phyloP scores from a whole-genome alignment of 2,113 vertebrate genomes.

The Dunckerocampus dactyliophorus region DNA sequence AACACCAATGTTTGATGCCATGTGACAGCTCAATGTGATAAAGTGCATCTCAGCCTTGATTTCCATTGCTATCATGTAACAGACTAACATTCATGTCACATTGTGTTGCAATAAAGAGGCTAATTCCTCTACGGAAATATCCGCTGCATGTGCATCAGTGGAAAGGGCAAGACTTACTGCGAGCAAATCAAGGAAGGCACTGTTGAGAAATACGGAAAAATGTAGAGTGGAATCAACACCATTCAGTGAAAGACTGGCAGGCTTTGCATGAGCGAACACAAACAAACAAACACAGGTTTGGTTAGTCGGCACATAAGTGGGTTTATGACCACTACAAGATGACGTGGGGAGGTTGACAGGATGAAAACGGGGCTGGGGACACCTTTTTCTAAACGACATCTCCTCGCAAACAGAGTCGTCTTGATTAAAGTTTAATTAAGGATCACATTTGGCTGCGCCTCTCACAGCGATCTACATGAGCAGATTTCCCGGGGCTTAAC shows the following conservation, averaged over 20 bases:
- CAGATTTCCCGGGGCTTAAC: constrained; percentile 99
- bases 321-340: constrained; percentile 71
- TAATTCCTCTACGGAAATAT: constrained; percentile 8
- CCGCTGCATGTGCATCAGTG: constrained; percentile 3
- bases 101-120: neutral
- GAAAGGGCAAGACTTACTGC: constrained; percentile 15
- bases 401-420: constrained; percentile 88
- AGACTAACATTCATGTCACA: neutral
- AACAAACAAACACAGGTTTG: constrained; percentile 57
- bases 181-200: constrained; percentile 34
- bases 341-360: constrained; percentile 67
- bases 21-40: neutral
- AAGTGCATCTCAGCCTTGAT: neutral
- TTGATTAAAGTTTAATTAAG: constrained; percentile 99
- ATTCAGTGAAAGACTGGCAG: constrained; percentile 36
- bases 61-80: constrained; percentile 6
- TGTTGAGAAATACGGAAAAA: constrained; percentile 51
- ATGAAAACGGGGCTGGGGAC: constrained; percentile 62
- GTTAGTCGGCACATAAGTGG: constrained; percentile 57
- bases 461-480: constrained; percentile 99
- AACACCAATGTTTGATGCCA: neutral
- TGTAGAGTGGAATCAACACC: constrained; percentile 54
- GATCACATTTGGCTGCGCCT: constrained; percentile 99
- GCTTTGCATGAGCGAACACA: constrained; percentile 52
- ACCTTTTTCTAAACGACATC: constrained; percentile 78